Conservation (phyloP, 2,113 vertebrate genomes). For the Rhadina sibilatrix region DNA sequence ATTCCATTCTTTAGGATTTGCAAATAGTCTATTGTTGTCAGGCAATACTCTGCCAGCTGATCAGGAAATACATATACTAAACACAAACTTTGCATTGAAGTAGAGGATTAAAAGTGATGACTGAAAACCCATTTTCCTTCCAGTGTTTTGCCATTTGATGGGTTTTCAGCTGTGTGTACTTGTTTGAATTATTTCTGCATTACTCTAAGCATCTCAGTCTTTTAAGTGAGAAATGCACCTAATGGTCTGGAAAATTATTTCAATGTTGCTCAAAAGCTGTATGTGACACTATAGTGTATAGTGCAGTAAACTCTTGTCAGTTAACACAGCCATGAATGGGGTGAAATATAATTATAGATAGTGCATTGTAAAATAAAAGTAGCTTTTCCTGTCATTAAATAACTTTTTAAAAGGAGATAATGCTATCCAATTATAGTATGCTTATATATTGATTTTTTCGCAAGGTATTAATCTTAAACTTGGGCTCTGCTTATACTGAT, state of each 20-base stretch:
- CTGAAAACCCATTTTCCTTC: conserved; percentile 17
- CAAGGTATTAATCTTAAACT: background rate
- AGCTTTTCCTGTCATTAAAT: background rate
- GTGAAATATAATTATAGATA: background rate
- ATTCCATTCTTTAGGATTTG: background rate
- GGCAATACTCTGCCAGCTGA: background rate
- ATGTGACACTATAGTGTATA: background rate
- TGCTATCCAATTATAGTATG: fast-evolving
- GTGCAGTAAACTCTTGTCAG: background rate
- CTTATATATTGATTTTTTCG: background rate
- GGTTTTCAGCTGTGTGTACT: conserved; percentile 11
- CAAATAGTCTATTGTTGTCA: background rate
- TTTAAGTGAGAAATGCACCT: conserved; percentile 15
- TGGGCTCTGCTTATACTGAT: background rate
- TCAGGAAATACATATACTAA: background rate
- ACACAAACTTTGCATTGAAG: background rate
- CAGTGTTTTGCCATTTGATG: background rate
- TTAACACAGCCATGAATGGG: background rate
- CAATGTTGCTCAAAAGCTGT: background rate
- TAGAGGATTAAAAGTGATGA: background rate
- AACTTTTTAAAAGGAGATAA: background rate
- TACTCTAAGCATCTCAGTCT: background rate
- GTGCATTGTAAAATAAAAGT: background rate
- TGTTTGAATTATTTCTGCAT: conserved; percentile 22
- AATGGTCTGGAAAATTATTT: conserved; percentile 59